Evolutionary conservation across 2,888 invertebrate genomes (phyloP).

Genomic region (Dorcus hopei): DNA sequence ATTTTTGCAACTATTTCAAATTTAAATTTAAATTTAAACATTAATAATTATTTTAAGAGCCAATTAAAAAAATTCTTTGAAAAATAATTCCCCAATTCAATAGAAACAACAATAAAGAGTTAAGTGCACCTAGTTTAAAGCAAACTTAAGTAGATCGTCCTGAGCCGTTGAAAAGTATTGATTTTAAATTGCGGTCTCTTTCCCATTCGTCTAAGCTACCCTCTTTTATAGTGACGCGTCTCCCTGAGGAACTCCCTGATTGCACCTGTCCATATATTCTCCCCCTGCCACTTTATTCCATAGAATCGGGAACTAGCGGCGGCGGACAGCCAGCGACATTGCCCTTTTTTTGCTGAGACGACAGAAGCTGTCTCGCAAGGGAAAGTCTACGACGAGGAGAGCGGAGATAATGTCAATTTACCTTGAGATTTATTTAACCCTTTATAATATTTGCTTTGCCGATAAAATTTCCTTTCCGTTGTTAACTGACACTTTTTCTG

Average conservation of each 20-base stretch:
- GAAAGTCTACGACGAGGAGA: conserved; percentile 37
- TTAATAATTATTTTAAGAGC: no score
- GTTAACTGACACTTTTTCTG: no score
- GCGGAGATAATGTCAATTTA: conserved; percentile 45
- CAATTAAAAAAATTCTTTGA: no score
- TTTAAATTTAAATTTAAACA: no score
- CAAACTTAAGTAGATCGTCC: no score
- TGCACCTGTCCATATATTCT: conserved; percentile 50
- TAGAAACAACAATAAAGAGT: no score
- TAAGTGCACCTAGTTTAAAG: no score
- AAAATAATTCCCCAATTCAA: no score
- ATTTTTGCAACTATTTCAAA: no score
- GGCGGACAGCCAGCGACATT: conserved; percentile 27
- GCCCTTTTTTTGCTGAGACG: conserved; percentile 44
- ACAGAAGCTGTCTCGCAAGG: conserved; percentile 40
- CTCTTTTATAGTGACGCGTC: conserved; percentile 45
- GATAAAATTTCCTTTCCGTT: neutral
- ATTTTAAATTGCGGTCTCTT: conserved; percentile 47
- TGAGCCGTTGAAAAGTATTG: conserved; percentile 41
- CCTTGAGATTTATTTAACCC: conserved; percentile 46
- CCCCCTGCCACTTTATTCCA: conserved; percentile 34
- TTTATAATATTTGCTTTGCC: conserved; percentile 21
- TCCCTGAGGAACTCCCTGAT: conserved; percentile 47
- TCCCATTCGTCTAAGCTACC: conserved; percentile 41
- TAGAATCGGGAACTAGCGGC: conserved; percentile 26